Percentiles rank a stretch among this genome's conserved stretches.
phyloP scores from a whole-genome alignment of 2,888 invertebrate genomes.

The Choreutis nemorana region DNA sequence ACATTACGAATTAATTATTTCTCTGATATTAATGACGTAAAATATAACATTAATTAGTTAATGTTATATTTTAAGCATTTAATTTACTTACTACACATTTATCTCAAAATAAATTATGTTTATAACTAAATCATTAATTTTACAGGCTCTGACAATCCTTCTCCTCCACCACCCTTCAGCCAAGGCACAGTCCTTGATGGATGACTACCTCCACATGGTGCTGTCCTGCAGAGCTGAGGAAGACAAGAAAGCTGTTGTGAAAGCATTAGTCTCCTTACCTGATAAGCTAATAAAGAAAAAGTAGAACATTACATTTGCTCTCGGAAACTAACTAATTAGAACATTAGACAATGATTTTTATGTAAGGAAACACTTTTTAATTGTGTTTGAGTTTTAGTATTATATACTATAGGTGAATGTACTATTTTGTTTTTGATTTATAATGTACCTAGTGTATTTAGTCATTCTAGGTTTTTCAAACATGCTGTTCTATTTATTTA shows the following conservation, averaged over 20 bases:
- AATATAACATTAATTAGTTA: neutral
- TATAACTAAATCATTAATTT: too few species aligned
- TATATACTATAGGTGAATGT: too few species aligned
- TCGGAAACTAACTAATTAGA: too few species aligned
- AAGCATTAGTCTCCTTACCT: slow-evolving; percentile 31
- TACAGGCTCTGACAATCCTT: slow-evolving; percentile 41
- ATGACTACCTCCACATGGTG: slow-evolving; percentile 46
- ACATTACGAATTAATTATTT: too few species aligned
- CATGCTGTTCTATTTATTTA: too few species aligned
- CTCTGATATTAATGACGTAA: neutral
- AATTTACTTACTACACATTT: neutral
- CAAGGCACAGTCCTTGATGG: slow-evolving; percentile 27
- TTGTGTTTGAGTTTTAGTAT: too few species aligned
- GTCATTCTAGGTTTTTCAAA: too few species aligned
- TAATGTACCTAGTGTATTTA: too few species aligned
- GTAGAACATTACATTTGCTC: too few species aligned
- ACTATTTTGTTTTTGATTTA: too few species aligned
- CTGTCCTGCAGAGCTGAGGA: slow-evolving; percentile 34
- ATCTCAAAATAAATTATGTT: neutral
- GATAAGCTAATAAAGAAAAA: slow-evolving; percentile 22
- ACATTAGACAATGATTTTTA: too few species aligned
- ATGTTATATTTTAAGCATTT: neutral
- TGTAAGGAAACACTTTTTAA: too few species aligned
- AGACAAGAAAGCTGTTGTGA: slow-evolving; percentile 43
- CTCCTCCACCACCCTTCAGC: slow-evolving; percentile 48